Base-by-base conservation (phyloP, 2,888 invertebrate genomes). In the Monoplex corrugatus region DNA sequence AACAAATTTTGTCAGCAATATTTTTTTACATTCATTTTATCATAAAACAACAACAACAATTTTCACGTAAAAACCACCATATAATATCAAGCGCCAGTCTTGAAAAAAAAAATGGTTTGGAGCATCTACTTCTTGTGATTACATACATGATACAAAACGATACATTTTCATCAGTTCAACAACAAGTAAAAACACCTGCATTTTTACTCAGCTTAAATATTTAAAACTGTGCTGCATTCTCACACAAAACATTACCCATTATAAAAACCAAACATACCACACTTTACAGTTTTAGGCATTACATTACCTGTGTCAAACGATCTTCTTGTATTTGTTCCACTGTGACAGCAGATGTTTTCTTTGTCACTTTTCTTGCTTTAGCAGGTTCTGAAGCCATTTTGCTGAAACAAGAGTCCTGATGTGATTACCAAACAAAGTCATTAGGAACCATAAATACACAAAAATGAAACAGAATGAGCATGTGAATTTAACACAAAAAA, bases 271-370 rank as follows among this genome's bases (percentile, higher is more conserved):
- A 23, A 50, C 0, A 50, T 13, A 50, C 23, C 50, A 13, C 50
- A 50, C 50, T 50, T 13, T 50, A 50, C 23, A 13, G 13, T 23
- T 23, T 19, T 50, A 19, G 23, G 23, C 16, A 13, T 38, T 19
- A 44, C 40, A 10, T 75, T 90, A 95, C 95, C 94, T 95, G 97
- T 92, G 98, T 98, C 93, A 99, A 98, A 95, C 98, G 97, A 95
- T 99, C 99, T 0, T 98, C 97, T 96, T 98, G 98, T 88, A 99
- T 98, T 96, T 99, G 98, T 91, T 98, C 98, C 45, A 98, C 97
- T 0, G 98, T 98, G 16, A 95, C 94, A n/a, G 95, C 93, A 89
- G 90, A 82, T 72, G 86, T 86, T 68, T 86, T 86, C 32, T 87
- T 87, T 23, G 45, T 10, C 40, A 78, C 86, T 43, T 63, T 68